A percentile compares a stretch with the other conserved stretches of the same genome.
phyloP scores from a whole-genome alignment of 2,888 invertebrate genomes.

The Gymnosoma rotundatum region DNA sequence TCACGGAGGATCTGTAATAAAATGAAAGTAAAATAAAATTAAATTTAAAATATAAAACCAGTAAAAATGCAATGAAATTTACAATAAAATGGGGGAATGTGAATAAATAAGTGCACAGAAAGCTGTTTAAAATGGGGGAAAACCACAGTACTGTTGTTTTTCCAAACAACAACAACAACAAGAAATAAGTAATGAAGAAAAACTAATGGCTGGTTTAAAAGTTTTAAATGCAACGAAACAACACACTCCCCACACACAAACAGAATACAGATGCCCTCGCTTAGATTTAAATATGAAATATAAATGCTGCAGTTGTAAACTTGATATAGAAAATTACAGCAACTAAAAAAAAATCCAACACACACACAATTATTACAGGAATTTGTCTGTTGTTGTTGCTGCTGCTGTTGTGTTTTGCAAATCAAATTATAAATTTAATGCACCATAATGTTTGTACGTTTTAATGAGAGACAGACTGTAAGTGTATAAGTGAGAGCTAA shows the following conservation, averaged over 20 bases:
- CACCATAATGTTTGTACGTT: constrained; percentile 23
- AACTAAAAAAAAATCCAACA: neutral
- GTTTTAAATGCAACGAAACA: constrained; percentile 37
- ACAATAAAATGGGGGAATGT: constrained; percentile 8
- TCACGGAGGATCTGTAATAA: constrained; percentile 91
- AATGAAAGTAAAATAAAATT: constrained; percentile 57
- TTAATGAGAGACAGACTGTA: constrained; percentile 22
- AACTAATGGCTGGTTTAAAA: constrained; percentile 19
- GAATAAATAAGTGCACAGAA: constrained; percentile 16
- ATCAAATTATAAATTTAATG: constrained; percentile 53
- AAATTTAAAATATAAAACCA: constrained; percentile 11
- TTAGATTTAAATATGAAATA: constrained; percentile 31
- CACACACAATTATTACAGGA: constrained; percentile 26
- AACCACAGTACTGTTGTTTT: constrained; percentile 49
- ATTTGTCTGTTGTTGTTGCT: neutral
- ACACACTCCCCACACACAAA: neutral
- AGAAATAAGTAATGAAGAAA: neutral
- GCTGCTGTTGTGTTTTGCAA: constrained; percentile 7
- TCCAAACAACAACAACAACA: neutral
- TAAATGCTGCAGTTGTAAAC: constrained; percentile 34
- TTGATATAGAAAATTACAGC: constrained; percentile 34
- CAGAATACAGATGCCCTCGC: neutral
- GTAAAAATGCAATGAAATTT: constrained; percentile 34
- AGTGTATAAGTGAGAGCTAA: constrained; percentile 8
- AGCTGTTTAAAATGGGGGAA: constrained; percentile 28